Conservation (phyloP, 2,797 vertebrate genomes). For the Protonibea diacanthus region DNA sequence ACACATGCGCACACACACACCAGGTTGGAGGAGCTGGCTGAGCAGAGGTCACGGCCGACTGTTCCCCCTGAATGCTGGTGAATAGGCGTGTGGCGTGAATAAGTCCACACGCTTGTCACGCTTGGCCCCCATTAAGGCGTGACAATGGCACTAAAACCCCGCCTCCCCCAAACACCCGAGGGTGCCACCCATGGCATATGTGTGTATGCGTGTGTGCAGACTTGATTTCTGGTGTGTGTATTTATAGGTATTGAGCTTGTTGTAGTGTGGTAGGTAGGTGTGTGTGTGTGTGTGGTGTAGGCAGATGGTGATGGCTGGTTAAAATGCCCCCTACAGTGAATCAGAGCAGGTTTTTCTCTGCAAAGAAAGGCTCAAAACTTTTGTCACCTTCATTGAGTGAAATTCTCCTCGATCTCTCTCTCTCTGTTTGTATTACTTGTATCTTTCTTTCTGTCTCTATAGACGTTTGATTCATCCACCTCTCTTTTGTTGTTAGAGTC, state of each 20-base stretch:
- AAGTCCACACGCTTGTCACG: constrained; percentile 86
- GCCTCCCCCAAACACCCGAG: constrained; percentile 63
- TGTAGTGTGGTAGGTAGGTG: constrained; percentile 36
- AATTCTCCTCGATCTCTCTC: not conserved
- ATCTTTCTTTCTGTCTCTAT: not conserved
- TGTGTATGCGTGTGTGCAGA: constrained; percentile 35
- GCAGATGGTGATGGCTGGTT: constrained; percentile 75
- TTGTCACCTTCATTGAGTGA: constrained; percentile 12
- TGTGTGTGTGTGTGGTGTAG: constrained; percentile 33
- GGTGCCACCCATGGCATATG: constrained; percentile 81
- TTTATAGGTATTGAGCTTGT: constrained; percentile 34
- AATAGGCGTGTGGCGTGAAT: constrained; percentile 90
- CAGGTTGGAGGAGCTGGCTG: constrained; percentile 45
- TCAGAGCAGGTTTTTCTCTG: constrained; percentile 21
- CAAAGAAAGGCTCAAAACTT: constrained; percentile 21
- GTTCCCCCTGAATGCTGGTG: constrained; percentile 85
- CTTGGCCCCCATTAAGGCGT: constrained; percentile 81
- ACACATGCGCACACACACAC: constrained; percentile 4
- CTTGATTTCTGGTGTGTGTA: constrained; percentile 46
- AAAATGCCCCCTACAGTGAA: constrained; percentile 61
- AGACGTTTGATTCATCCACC: not conserved
- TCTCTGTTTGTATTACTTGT: not conserved
- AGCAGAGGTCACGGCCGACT: constrained; percentile 84
- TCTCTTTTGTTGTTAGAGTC: not conserved
- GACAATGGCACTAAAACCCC: constrained; percentile 82